Conservation (phyloP, 2,797 vertebrate species). For the Microhierax caerulescens region DNA sequence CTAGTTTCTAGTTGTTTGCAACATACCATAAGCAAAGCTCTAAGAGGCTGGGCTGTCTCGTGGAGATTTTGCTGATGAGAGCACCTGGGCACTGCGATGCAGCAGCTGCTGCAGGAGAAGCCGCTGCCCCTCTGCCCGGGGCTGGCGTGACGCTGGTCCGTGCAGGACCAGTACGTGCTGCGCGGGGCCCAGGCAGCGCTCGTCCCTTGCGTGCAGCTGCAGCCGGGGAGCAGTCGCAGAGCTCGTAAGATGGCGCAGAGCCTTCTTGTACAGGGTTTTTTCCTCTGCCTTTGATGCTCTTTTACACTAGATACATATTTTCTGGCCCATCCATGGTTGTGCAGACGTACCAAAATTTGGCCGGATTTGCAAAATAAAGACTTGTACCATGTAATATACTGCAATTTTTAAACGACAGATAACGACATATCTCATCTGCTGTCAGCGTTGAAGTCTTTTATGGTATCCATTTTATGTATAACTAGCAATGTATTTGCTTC, state of each 20-base stretch:
- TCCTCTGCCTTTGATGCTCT: background rate
- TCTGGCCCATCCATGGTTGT: background rate
- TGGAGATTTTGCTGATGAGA: background rate
- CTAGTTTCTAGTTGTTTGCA: background rate
- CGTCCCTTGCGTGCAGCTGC: background rate
- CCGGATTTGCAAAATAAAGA: background rate
- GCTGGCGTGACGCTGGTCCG: fast-evolving
- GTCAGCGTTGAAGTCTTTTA: slow-evolving; percentile 75
- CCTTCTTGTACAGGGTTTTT: fast-evolving
- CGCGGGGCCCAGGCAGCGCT: background rate
- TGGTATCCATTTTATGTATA: slow-evolving; percentile 75
- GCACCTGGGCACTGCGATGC: fast-evolving
- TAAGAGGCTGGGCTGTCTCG: background rate
- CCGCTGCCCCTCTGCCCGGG: background rate
- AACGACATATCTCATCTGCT: slow-evolving; percentile 58
- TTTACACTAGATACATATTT: background rate
- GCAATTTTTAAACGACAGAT: background rate
- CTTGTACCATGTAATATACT: background rate
- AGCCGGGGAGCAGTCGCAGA: background rate
- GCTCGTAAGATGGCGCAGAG: background rate
- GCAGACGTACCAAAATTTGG: background rate
- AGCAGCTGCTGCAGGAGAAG: background rate
- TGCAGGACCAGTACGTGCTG: background rate
- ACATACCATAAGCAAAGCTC: background rate
- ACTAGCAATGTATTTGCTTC: slow-evolving; percentile 77